Conservation (phyloP, 2,888 invertebrate species). For the Hanleya hanleyi region DNA sequence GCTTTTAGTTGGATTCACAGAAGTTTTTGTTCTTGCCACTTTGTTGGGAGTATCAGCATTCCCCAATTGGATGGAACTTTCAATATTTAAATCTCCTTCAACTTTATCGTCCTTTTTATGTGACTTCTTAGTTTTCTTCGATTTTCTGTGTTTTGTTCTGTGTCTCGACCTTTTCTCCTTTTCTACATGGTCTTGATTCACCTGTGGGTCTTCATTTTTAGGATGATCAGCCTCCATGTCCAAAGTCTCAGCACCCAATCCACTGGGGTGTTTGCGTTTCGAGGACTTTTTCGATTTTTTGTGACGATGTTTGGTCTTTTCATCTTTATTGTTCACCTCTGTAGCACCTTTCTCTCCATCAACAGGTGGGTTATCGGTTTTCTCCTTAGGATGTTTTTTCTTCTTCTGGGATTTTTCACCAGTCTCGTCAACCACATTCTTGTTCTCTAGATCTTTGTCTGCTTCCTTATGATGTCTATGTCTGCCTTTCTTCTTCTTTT, state of each 20-base stretch:
- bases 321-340: slow-evolving; percentile 25
- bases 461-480: not conserved
- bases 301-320: slow-evolving; percentile 44
- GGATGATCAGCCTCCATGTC: slow-evolving; percentile 31
- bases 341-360: slow-evolving; percentile 34
- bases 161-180: slow-evolving; percentile 11
- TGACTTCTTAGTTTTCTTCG: not conserved
- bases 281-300: slow-evolving; percentile 45
- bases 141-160: not conserved
- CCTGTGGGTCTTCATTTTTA: slow-evolving; percentile 35
- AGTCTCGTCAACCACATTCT: not conserved
- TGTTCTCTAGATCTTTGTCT: not conserved
- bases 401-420: slow-evolving; percentile 49
- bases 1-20: not conserved
- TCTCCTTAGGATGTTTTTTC: slow-evolving; percentile 45
- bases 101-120: not conserved
- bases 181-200: not conserved
- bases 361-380: slow-evolving; percentile 34
- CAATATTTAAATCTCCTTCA: not conserved
- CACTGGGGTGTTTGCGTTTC: not conserved
- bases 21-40: not conserved
- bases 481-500: slow-evolving; percentile 31
- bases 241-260: slow-evolving; percentile 14
- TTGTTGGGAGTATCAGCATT: not conserved
- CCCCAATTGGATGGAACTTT: not conserved